phyloP scores from a whole-genome alignment of 92 coral and sea anemone species.

The Palythoa caribaeorum region DNA sequence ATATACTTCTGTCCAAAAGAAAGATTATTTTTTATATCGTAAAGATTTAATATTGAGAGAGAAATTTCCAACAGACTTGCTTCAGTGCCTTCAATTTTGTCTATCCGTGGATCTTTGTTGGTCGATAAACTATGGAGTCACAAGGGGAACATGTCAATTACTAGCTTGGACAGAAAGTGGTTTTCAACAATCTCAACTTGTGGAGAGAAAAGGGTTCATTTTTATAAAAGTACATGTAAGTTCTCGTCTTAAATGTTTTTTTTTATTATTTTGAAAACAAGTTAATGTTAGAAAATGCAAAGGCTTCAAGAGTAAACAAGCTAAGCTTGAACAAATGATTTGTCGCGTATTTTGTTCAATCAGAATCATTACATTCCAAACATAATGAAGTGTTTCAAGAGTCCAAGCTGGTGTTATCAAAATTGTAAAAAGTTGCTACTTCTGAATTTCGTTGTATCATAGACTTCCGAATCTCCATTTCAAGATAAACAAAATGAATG shows the following conservation, averaged over 20 bases:
- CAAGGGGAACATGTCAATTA: not conserved
- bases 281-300: too few species aligned
- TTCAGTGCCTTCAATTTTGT: not conserved
- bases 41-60: not conserved
- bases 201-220: not conserved
- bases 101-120: not conserved
- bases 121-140: not conserved
- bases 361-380: too few species aligned
- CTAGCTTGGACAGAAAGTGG: not conserved
- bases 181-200: not conserved
- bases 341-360: too few species aligned
- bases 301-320: too few species aligned
- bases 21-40: not conserved
- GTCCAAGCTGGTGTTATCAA: too few species aligned
- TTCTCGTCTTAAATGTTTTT: not conserved
- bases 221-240: slow-evolving; percentile 8
- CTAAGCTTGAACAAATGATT: too few species aligned
- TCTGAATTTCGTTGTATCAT: too few species aligned
- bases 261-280: not conserved
- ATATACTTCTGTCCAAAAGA: not conserved
- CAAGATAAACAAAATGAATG: too few species aligned
- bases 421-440: too few species aligned
- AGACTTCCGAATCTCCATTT: too few species aligned
- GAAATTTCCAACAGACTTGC: not conserved
- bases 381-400: too few species aligned